Evolutionary conservation across 2,888 invertebrate genomes (phyloP).

Genomic region (Blomia tropicalis): DNA sequence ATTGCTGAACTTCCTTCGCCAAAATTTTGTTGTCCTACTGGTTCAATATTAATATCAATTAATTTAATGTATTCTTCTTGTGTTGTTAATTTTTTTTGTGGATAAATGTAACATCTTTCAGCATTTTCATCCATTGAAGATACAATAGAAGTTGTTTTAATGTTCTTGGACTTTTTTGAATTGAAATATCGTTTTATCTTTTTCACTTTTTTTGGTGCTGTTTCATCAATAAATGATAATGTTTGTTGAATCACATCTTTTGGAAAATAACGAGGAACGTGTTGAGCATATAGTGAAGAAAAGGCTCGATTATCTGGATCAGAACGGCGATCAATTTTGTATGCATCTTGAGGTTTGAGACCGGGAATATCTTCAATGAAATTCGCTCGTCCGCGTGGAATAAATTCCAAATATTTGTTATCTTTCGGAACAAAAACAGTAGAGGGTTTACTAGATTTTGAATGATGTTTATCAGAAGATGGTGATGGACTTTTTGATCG

Average conservation of each 20-base stretch:
- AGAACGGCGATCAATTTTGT: conserved; percentile 33
- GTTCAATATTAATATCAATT: neutral
- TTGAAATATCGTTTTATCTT: conserved; percentile 17
- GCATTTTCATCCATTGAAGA: neutral
- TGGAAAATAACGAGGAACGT: conserved; percentile 32
- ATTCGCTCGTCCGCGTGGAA: neutral
- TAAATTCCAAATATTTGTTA: conserved; percentile 2
- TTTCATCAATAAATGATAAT: neutral
- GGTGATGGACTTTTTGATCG: neutral
- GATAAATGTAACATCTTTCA: too few relatives aligned
- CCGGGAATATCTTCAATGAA: conserved; percentile 3
- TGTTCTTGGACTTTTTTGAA: conserved; percentile 27
- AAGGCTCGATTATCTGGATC: conserved; percentile 35
- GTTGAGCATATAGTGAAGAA: conserved; percentile 34
- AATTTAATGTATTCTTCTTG: conserved; percentile 11
- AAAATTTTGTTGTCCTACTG: neutral
- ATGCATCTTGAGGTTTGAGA: conserved; percentile 32
- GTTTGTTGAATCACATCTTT: neutral
- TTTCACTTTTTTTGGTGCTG: conserved; percentile 16
- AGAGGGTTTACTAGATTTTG: neutral
- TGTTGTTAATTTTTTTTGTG: neutral
- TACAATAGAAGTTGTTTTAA: neutral
- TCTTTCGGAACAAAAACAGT: too few relatives aligned
- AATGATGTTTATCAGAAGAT: too few relatives aligned
- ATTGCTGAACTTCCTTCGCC: neutral